Base-by-base conservation (phyloP, 2,113 vertebrate genomes). In the Apeltes quadracus region DNA sequence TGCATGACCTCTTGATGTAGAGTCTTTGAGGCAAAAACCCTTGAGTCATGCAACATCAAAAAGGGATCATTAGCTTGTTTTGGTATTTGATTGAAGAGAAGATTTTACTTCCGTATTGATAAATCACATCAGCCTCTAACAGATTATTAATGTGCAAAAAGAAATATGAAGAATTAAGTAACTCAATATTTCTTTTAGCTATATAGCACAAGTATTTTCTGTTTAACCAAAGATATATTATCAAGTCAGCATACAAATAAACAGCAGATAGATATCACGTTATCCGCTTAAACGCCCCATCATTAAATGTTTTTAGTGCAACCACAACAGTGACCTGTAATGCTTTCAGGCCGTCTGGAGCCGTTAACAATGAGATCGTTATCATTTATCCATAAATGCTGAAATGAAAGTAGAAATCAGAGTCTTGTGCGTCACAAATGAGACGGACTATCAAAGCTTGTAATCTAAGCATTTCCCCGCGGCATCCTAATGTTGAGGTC, bases 341-440 rank as follows among this genome's bases (percentile, higher is more conserved):
- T 59, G 27, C 61, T 63, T 71, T 62, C 32, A 79, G 51, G 58
- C 27, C n/a, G 51, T 58, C 20, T 58, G 76, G 34, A n/a, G 12
- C 67, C 71, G 69, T 59, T 58, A 48, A 61, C 11, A 48, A 55
- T 10, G 3, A 10, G 25, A 72, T 76, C n/a, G 34, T 55, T 39
- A 55, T 86, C 46, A 68, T 67, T 67, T 81, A 61, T 67, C 58
- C 39, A 74, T 77, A 66, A 78, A 73, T 25, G 0, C 3, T 69
- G 43, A 62, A 65, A 77, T 44, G 39, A 71, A 72, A 80, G 56
- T 8, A 15, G 58, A 58, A 39, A 41, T 50, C 61, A 29, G 16
- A 72, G 25, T 57, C 36, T 18, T 54, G 51, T 65, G 54, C 23
- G 23, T 76, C 10, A 15, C 32, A 63, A 61, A n/a, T 68, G 27